Conservation (phyloP, 2,888 invertebrate genomes). For the Cordilura impudica region DNA sequence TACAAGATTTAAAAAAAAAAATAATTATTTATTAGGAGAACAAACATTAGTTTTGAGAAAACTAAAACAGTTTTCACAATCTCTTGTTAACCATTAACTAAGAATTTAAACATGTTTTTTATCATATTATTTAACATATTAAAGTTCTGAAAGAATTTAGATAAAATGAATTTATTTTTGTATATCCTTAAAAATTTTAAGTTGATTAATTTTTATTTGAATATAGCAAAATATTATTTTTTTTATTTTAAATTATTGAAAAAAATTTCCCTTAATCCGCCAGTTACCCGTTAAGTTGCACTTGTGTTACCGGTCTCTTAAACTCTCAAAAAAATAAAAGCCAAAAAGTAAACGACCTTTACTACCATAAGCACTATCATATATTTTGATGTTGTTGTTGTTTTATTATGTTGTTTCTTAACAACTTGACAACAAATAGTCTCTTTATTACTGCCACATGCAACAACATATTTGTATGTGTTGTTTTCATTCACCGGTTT, state of each 20-base stretch:
- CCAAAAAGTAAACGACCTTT: conserved; percentile 77
- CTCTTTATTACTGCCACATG: conserved; percentile 50
- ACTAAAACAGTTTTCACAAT: not conserved
- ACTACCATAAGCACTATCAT: conserved; percentile 70
- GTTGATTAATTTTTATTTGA: too few relatives aligned
- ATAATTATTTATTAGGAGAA: not conserved
- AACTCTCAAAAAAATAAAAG: conserved; percentile 59
- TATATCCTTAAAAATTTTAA: too few relatives aligned
- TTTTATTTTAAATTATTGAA: not conserved
- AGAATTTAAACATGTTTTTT: not conserved
- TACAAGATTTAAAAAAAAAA: not conserved
- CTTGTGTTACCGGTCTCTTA: not conserved
- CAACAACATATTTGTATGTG: conserved; percentile 40
- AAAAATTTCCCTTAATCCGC: not conserved
- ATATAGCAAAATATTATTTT: not conserved
- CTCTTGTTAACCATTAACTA: not conserved
- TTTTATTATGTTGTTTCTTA: conserved; percentile 64
- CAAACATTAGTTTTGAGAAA: not conserved
- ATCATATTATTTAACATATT: not conserved
- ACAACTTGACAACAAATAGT: conserved; percentile 47
- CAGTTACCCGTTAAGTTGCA: not conserved
- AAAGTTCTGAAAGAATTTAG: too few relatives aligned
- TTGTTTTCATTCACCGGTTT: conserved; percentile 46
- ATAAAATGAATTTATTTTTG: too few relatives aligned
- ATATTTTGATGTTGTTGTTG: conserved; percentile 54